These are phyloP conservation scores for Cryptocheilus praepositus DNA, from an alignment of 2,888 invertebrate genomes.

Conservation along the genomic window DNA sequence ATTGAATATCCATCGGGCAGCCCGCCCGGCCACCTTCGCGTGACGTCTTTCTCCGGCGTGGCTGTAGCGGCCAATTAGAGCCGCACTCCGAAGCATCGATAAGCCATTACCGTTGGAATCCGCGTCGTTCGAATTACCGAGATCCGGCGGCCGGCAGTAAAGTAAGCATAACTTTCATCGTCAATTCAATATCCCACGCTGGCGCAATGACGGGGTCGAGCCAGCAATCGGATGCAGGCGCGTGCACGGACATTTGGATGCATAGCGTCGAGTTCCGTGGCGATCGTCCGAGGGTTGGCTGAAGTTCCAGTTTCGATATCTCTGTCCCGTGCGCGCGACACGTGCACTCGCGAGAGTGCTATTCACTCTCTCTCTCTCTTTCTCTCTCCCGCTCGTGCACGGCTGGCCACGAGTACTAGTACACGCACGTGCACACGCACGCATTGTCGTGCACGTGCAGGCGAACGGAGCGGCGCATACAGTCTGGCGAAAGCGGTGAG, in stretches of 20 bases:
- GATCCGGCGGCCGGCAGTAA: conserved; percentile 37
- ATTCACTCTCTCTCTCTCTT: not conserved
- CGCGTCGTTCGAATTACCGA: conserved; percentile 15
- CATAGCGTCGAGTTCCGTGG: conserved; percentile 17
- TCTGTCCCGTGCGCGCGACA: conserved; percentile 7
- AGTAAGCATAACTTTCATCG: conserved; percentile 53
- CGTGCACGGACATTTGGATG: conserved; percentile 30
- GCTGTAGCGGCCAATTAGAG: conserved; percentile 11
- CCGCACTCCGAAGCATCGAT: conserved; percentile 44
- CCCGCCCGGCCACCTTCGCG: no score
- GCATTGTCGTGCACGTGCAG: not conserved
- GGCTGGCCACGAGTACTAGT: not conserved
- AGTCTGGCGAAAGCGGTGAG: conserved; percentile 32
- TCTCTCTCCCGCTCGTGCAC: not conserved
- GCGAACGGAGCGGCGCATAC: not conserved
- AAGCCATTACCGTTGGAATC: conserved; percentile 53
- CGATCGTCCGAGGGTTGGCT: conserved; percentile 21
- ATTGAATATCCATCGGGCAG: no score
- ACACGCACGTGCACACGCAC: not conserved
- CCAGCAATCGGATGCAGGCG: conserved; percentile 16
- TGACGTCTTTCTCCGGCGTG: not conserved
- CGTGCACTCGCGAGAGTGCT: conserved; percentile 1
- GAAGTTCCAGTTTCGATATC: conserved; percentile 27
- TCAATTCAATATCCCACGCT: conserved; percentile 50
- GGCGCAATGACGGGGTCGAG: conserved; percentile 8